These are phyloP conservation scores for Aegotheles bennettii DNA, from an alignment of 2,113 vertebrate species.

Conservation along the genomic window DNA sequence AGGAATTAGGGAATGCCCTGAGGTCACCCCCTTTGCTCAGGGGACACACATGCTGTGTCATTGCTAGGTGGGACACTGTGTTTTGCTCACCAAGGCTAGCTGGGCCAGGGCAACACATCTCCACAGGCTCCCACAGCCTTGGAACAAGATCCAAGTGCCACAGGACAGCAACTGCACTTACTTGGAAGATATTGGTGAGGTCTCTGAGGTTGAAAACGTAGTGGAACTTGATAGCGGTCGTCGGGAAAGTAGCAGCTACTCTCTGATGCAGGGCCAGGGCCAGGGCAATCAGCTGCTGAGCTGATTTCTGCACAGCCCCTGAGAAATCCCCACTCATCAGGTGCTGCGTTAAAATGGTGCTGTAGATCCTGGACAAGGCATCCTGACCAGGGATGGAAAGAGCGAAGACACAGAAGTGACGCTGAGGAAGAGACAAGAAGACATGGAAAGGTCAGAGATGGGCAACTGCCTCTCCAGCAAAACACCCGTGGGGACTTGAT, in stretches of 20 bases:
- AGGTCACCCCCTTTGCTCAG: neutral
- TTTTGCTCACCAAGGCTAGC: neutral
- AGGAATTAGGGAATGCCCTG: neutral
- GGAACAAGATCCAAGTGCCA: neutral
- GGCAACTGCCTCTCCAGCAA: neutral
- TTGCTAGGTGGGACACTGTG: neutral
- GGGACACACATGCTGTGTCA: neutral
- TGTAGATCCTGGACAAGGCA: conserved; percentile 88
- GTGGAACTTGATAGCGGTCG: conserved; percentile 94
- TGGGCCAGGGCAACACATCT: neutral
- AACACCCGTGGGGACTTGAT: neutral
- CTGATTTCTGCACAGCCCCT: conserved; percentile 73
- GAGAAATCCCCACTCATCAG: conserved; percentile 75
- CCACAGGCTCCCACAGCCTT: neutral
- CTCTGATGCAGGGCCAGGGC: conserved; percentile 84
- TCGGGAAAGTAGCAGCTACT: conserved; percentile 83
- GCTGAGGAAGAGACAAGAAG: conserved; percentile 66
- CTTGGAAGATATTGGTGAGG: conserved; percentile 95
- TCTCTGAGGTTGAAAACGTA: conserved; percentile 95
- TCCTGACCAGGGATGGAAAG: conserved; percentile 86
- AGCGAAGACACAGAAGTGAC: conserved; percentile 91
- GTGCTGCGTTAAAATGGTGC: conserved; percentile 85
- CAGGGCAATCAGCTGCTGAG: conserved; percentile 77
- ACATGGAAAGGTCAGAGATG: neutral
- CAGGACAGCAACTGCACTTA: conserved; percentile 50